Base-by-base conservation (phyloP, 1,140 invertebrate genomes). In the Diachasma alloeum region DNA sequence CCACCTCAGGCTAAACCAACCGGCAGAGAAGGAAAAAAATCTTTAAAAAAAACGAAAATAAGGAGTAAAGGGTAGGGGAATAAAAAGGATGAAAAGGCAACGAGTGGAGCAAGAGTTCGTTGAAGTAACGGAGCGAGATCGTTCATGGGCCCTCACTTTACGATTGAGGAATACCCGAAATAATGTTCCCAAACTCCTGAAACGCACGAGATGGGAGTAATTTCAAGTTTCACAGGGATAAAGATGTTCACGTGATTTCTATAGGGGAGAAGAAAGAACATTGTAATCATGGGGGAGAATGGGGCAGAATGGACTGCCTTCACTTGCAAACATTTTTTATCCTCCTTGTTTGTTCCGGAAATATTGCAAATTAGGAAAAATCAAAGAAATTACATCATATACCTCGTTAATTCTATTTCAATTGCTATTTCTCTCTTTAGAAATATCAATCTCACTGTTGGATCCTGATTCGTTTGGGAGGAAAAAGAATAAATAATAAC, bases 71-170 rank as follows among this genome's bases (percentile, higher is more conserved):
- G 36, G 39, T 39, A 68, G 6, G 36, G 36, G 36, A 3, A 68
- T 17, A 48, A 53, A 53, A 53, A 68, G 13, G n/a, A 48, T 56
- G 46, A 13, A 3, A 42, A 75, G 53, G 26, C 68, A 76, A 76
- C 69, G 69, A 4, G 44, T 46, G 48, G 48, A 53, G 48, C 48
- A 15, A 76, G 69, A 76, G 69, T 72, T 72, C 17, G 37, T 19
- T 19, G 24, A 26, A 76, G 36, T 70, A 70, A 75, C 67, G 44
- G 66, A 66, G 74, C 67, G 36, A 70, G 67, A 66, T 75, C 63
- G 42, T 75, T 75, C 48, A 37, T 39, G 26, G n/a, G 22, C 46
- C 66, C 44, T 68, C 19, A 53, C 42, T 37, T 68, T 68, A 68
- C n/a, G 31, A 68, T 5, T 68, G 2, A n/a, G 36, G 26, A 67